Percentiles rank a stretch among this genome's conserved stretches.
phyloP scores from a whole-genome alignment of 2,113 vertebrate species.

The Epinephelus fuscoguttatus region DNA sequence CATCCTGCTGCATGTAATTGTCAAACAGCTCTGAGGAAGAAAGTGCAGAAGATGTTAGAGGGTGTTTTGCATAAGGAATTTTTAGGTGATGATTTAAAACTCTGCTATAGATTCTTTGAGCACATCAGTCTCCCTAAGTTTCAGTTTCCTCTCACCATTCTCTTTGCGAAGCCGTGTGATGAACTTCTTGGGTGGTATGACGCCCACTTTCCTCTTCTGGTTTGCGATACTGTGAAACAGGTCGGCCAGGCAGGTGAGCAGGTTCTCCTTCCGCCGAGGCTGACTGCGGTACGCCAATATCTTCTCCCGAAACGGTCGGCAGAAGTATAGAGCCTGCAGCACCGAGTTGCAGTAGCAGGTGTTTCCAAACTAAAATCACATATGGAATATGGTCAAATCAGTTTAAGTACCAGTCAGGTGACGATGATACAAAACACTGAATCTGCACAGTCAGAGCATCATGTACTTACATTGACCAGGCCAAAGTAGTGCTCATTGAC shows the following conservation, averaged over 20 bases:
- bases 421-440: not conserved
- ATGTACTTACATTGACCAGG: slow-evolving; percentile 95
- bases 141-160: slow-evolving; percentile 87
- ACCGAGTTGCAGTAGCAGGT: slow-evolving; percentile 99
- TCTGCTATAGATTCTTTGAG: not conserved
- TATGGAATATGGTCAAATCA: not conserved
- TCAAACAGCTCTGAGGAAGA: slow-evolving; percentile 93
- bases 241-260: slow-evolving; percentile 96
- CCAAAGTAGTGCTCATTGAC: slow-evolving; percentile 99
- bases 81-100: not conserved
- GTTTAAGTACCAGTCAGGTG: too few species aligned
- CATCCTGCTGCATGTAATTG: slow-evolving; percentile 99
- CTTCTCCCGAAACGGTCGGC: slow-evolving; percentile 97
- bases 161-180: slow-evolving; percentile 97
- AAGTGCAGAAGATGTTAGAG: not conserved
- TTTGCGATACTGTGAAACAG: slow-evolving; percentile 98
- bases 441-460: not conserved
- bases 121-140: not conserved
- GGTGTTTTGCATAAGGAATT: too few species aligned
- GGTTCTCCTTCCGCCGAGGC: slow-evolving; percentile 97
- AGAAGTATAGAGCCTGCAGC: slow-evolving; percentile 98
- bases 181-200: slow-evolving; percentile 99
- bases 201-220: slow-evolving; percentile 98
- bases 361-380: slow-evolving; percentile 91
- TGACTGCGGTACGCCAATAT: slow-evolving; percentile 97